These are phyloP conservation scores for Salpingus planirostris DNA, from an alignment of 2,888 invertebrate genomes.

Conservation along the genomic window DNA sequence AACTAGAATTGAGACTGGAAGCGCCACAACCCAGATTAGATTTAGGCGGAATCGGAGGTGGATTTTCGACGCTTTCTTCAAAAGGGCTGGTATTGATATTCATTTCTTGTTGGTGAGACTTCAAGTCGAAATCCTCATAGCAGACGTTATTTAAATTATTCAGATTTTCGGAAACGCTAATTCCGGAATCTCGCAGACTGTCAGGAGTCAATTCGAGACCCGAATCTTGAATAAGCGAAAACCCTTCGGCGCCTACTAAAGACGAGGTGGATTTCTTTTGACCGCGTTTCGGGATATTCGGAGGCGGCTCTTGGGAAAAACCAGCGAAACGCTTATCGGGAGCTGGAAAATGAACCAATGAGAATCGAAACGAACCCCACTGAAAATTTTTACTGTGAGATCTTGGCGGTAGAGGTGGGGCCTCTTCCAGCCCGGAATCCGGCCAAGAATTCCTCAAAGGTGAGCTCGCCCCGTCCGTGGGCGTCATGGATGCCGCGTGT, in stretches of 20 bases:
- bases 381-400: conserved; percentile 52
- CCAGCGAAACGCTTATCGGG: conserved; percentile 47
- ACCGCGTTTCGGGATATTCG: conserved; percentile 40
- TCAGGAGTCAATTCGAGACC: conserved; percentile 8
- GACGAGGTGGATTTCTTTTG: conserved; percentile 43
- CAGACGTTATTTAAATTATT: conserved; percentile 40
- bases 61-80: conserved; percentile 31
- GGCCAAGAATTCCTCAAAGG: conserved; percentile 51
- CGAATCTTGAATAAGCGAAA: neutral
- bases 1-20: conserved; percentile 30
- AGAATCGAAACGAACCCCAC: neutral
- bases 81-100: conserved; percentile 35
- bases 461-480: conserved; percentile 43
- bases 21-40: conserved; percentile 17
- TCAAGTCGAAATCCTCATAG: conserved; percentile 39
- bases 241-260: conserved; percentile 8
- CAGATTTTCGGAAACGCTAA: conserved; percentile 38
- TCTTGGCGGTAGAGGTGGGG: conserved; percentile 73
- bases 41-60: conserved; percentile 38
- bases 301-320: conserved; percentile 39
- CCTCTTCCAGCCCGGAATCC: conserved; percentile 49
- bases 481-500: conserved; percentile 43
- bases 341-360: conserved; percentile 35
- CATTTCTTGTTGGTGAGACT: conserved; percentile 35
- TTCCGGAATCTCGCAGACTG: conserved; percentile 48